Evolutionary conservation across 2,888 invertebrate genomes (phyloP).

Genomic region (Cactoblastis cactorum): DNA sequence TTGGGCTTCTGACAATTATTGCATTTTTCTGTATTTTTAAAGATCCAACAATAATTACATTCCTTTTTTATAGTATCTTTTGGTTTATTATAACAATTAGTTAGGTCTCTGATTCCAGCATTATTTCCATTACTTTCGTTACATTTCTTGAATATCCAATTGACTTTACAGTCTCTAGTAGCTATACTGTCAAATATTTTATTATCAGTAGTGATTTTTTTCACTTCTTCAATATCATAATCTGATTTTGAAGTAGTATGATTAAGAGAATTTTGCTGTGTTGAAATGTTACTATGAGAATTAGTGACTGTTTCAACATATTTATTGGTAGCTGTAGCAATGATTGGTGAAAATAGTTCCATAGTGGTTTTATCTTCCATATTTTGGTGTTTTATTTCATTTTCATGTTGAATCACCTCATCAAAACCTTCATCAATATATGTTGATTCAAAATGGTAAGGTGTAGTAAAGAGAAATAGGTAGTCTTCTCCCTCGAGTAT

Average conservation of each 20-base stretch:
- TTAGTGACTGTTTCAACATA: not conserved
- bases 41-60: constrained; percentile 32
- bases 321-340: not conserved
- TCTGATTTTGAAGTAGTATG: not conserved
- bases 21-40: constrained; percentile 33
- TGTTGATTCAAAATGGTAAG: constrained; percentile 12
- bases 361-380: not conserved
- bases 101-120: constrained; percentile 9
- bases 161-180: not conserved
- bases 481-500: constrained; percentile 25
- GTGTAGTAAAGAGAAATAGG: constrained; percentile 30
- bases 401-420: not conserved
- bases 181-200: not conserved
- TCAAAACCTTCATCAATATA: constrained; percentile 1
- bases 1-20: constrained; percentile 34
- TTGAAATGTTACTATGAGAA: not conserved
- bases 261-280: not conserved
- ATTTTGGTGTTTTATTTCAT: not conserved
- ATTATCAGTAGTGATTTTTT: not conserved
- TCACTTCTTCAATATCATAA: not conserved
- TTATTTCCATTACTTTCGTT: not conserved
- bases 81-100: not conserved
- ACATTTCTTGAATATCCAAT: constrained; percentile 1
- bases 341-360: not conserved
- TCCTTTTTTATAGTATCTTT: not conserved